These are phyloP conservation scores for Aphaenogaster rudis DNA, from an alignment of 1,140 invertebrate genomes.

Conservation along the genomic window DNA sequence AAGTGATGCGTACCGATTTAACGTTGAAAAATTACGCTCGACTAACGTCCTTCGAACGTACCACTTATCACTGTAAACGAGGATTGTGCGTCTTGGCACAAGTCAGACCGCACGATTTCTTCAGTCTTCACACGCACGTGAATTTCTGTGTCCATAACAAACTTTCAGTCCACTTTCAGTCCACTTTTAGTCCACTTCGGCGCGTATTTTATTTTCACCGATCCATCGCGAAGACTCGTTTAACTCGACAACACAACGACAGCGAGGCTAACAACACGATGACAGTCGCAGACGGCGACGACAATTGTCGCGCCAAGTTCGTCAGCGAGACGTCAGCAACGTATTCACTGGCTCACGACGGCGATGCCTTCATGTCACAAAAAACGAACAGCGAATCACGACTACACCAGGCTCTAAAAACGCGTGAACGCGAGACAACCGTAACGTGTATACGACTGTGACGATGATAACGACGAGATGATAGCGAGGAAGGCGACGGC, in stretches of 20 bases:
- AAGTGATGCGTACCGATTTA: neutral
- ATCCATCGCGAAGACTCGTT: constrained; percentile 30
- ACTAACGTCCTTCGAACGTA: neutral
- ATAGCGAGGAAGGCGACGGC: constrained; percentile 30
- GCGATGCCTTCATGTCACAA: constrained; percentile 40
- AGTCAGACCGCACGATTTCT: constrained; percentile 64
- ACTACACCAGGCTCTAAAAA: constrained; percentile 4
- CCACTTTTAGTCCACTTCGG: neutral
- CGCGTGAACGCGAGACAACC: constrained; percentile 42
- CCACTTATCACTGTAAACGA: constrained; percentile 1
- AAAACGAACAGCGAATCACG: constrained; percentile 33
- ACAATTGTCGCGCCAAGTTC: constrained; percentile 3
- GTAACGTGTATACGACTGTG: constrained; percentile 29
- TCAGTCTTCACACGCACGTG: constrained; percentile 73
- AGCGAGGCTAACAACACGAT: neutral
- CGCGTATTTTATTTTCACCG: constrained; percentile 40
- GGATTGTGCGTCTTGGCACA: constrained; percentile 1
- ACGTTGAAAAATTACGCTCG: neutral
- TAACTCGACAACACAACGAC: constrained; percentile 2
- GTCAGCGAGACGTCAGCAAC: constrained; percentile 20
- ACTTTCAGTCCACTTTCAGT: constrained; percentile 22
- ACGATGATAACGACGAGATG: constrained; percentile 30
- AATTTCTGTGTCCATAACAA: constrained; percentile 74
- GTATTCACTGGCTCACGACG: constrained; percentile 44
- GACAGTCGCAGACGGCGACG: neutral